Percentiles rank a stretch among this genome's conserved stretches.
Conservation (phyloP, 2,113 vertebrate genomes). For the Perccottus glenii region DNA sequence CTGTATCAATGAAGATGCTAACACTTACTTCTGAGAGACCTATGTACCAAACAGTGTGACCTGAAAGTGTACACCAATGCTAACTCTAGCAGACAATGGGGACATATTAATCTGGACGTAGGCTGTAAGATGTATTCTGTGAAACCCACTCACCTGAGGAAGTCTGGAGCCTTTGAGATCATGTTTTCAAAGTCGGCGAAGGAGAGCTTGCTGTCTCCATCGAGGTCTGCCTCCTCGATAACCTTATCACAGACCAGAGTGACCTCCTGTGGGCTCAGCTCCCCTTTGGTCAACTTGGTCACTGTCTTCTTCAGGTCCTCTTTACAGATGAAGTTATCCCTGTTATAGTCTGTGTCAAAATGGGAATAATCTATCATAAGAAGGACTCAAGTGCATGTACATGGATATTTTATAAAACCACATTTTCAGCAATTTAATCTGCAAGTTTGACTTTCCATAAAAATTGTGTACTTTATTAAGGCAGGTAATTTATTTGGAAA, state of each 20-base stretch:
- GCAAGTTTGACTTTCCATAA: no score
- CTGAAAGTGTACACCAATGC: no score
- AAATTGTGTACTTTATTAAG: no score
- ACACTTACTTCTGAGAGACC: no score
- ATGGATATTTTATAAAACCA: no score
- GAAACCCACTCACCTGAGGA: conserved; percentile 85
- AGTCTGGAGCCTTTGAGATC: conserved; percentile 96
- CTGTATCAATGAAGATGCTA: no score
- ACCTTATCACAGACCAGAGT: conserved; percentile 91
- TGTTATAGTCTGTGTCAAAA: conserved; percentile 88
- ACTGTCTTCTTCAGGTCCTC: conserved; percentile 88
- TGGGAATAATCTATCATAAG: neutral
- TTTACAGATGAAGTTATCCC: conserved; percentile 96
- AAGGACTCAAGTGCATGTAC: no score
- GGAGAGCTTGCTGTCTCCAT: conserved; percentile 90
- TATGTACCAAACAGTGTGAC: no score
- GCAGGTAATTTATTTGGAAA: no score
- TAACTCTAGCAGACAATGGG: no score
- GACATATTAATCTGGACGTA: no score
- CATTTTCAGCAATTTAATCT: no score
- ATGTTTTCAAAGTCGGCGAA: conserved; percentile 96
- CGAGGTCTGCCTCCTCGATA: conserved; percentile 94
- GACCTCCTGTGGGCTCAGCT: conserved; percentile 90
- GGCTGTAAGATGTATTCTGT: neutral
- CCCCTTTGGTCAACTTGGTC: conserved; percentile 90